Evolutionary conservation across 2,113 vertebrate genomes (phyloP).

Genomic region (Xenotilapia caudafasciata): DNA sequence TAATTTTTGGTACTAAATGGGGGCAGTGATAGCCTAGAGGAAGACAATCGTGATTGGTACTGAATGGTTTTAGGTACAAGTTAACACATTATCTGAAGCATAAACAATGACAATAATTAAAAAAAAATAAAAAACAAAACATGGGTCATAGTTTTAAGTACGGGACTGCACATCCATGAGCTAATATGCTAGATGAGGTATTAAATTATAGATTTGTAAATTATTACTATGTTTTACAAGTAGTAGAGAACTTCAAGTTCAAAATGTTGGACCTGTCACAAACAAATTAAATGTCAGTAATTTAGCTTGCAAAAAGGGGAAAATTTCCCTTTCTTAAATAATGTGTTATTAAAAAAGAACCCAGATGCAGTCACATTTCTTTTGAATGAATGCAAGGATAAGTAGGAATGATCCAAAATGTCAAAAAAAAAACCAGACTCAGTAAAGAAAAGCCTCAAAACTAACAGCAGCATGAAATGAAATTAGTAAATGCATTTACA

Average conservation of each 20-base stretch:
- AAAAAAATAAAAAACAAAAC: background rate
- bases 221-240: background rate
- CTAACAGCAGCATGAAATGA: background rate
- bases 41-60: background rate
- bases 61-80: background rate
- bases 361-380: background rate
- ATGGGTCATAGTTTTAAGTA: background rate
- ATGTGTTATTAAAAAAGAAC: background rate
- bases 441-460: background rate
- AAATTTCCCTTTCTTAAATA: background rate
- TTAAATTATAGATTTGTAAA: background rate
- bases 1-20: background rate
- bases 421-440: background rate
- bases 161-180: background rate
- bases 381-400: background rate
- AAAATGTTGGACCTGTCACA: background rate
- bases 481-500: background rate
- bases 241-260: background rate
- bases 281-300: background rate
- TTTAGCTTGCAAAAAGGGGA: background rate
- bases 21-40: background rate
- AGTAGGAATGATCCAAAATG: background rate
- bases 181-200: background rate
- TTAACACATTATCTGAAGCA: background rate
- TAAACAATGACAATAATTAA: background rate